Evolutionary conservation across 2,888 invertebrate genomes (phyloP).

Genomic region (Mylabris sibirica): DNA sequence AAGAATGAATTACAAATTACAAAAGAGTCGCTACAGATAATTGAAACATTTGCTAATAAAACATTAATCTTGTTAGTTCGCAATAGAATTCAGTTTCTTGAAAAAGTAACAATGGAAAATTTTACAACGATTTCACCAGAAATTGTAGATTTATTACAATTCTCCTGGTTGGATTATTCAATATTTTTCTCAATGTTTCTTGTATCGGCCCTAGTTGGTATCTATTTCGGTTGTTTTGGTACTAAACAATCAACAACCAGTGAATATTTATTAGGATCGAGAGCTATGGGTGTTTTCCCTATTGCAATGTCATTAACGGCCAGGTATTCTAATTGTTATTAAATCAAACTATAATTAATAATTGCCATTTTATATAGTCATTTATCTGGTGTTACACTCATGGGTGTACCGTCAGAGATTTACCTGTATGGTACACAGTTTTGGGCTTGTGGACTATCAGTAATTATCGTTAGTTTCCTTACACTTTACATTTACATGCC

Average conservation of each 20-base stretch:
- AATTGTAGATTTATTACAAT: conserved; percentile 13
- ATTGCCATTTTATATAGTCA: conserved; percentile 62
- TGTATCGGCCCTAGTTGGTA: conserved; percentile 9
- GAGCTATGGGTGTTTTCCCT: conserved; percentile 24
- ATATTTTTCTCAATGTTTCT: conserved; percentile 24
- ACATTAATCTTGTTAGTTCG: background rate
- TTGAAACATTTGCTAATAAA: background rate
- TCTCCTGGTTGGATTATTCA: conserved; percentile 24
- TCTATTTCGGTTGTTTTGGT: conserved; percentile 24
- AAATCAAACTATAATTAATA: background rate
- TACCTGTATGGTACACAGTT: conserved; percentile 74
- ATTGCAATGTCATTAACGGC: conserved; percentile 24
- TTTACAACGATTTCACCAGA: conserved; percentile 10
- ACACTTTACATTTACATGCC: conserved; percentile 62
- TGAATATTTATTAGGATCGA: conserved; percentile 22
- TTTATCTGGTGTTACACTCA: conserved; percentile 73
- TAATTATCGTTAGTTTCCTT: conserved; percentile 52
- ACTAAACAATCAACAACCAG: conserved; percentile 21
- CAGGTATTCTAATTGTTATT: conserved; percentile 26
- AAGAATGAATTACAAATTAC: background rate
- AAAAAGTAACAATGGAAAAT: background rate
- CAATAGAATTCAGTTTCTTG: background rate
- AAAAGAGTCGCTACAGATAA: background rate
- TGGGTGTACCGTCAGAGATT: conserved; percentile 75
- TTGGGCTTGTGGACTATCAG: conserved; percentile 58